A percentile compares a stretch with the other conserved stretches of the same genome.
These are phyloP conservation scores for Itoplectis maculator DNA, from an alignment of 2,888 invertebrate species.

Conservation along the genomic window DNA sequence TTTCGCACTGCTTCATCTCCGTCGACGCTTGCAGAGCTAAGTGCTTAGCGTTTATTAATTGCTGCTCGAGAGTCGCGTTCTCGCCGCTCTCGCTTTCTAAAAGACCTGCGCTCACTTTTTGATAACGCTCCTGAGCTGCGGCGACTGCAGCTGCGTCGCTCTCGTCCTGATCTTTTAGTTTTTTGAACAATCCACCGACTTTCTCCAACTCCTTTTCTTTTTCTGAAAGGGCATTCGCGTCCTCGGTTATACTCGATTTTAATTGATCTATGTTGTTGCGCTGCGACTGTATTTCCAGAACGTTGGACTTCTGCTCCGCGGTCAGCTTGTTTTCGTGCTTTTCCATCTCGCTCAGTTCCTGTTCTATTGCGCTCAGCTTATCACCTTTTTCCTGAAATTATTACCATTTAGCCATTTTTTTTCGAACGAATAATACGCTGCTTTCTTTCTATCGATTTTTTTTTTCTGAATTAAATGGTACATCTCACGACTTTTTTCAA, in stretches of 20 bases:
- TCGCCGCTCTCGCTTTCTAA: slow-evolving; percentile 92
- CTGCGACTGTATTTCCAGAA: slow-evolving; percentile 89
- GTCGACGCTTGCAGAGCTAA: slow-evolving; percentile 92
- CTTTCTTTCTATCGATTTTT: too few relatives aligned
- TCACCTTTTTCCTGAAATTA: slow-evolving; percentile 88
- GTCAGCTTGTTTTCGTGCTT: slow-evolving; percentile 88
- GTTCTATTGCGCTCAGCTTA: slow-evolving; percentile 88
- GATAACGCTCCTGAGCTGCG: slow-evolving; percentile 91
- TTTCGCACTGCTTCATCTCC: slow-evolving; percentile 91
- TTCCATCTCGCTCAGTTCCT: slow-evolving; percentile 88
- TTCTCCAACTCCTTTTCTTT: slow-evolving; percentile 88
- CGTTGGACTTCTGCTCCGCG: slow-evolving; percentile 88
- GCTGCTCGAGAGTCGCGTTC: slow-evolving; percentile 94
- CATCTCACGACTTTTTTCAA: too few relatives aligned
- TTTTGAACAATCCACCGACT: slow-evolving; percentile 88
- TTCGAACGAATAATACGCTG: too few relatives aligned
- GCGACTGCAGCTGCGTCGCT: slow-evolving; percentile 89
- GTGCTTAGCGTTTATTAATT: slow-evolving; percentile 93
- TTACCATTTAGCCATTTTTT: too few relatives aligned
- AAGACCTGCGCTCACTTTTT: slow-evolving; percentile 94
- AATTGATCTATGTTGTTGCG: slow-evolving; percentile 89
- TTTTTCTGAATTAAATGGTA: too few relatives aligned
- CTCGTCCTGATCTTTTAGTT: slow-evolving; percentile 89
- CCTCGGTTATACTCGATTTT: slow-evolving; percentile 89
- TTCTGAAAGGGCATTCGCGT: slow-evolving; percentile 87